Percentiles rank a stretch among this genome's conserved stretches.
Conservation (phyloP, 2,888 invertebrate genomes). For the Drosophila rellima region DNA sequence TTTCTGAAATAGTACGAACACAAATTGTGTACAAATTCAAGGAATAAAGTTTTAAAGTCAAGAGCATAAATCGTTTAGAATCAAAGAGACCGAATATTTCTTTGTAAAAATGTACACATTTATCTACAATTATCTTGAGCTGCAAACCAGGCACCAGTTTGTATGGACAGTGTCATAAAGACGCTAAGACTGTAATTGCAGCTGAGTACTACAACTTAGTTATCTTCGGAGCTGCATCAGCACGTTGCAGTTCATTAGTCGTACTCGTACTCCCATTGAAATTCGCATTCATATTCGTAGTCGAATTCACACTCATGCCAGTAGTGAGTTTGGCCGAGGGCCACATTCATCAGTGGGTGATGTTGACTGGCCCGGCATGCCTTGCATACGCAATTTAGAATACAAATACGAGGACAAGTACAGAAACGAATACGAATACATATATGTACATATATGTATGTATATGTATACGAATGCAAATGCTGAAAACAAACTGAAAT, state of each 20-base stretch:
- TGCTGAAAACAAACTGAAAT: conserved; percentile 54
- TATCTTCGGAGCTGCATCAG: conserved; percentile 33
- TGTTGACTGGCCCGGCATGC: conserved; percentile 36
- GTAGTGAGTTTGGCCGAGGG: conserved; percentile 18
- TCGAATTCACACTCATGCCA: conserved; percentile 1
- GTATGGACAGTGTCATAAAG: not conserved
- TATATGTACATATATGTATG: not conserved
- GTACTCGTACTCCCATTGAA: conserved; percentile 5
- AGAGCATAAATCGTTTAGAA: not conserved
- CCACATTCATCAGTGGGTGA: conserved; percentile 43
- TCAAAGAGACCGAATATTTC: not conserved
- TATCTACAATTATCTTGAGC: not conserved
- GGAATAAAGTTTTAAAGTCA: too few species aligned
- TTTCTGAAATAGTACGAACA: too few species aligned
- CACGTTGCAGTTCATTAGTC: conserved; percentile 36
- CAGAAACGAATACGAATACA: conserved; percentile 5
- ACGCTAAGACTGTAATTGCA: conserved; percentile 30
- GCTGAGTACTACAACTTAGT: conserved; percentile 13
- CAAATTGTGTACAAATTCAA: too few species aligned
- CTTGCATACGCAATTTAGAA: conserved; percentile 56
- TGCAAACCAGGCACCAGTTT: not conserved
- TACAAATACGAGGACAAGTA: conserved; percentile 10
- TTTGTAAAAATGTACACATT: not conserved
- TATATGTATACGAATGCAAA: conserved; percentile 23
- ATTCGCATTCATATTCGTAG: not conserved